Evolutionary conservation across 2,888 invertebrate species (phyloP).

Genomic region (Zygothrica quintamaculata): DNA sequence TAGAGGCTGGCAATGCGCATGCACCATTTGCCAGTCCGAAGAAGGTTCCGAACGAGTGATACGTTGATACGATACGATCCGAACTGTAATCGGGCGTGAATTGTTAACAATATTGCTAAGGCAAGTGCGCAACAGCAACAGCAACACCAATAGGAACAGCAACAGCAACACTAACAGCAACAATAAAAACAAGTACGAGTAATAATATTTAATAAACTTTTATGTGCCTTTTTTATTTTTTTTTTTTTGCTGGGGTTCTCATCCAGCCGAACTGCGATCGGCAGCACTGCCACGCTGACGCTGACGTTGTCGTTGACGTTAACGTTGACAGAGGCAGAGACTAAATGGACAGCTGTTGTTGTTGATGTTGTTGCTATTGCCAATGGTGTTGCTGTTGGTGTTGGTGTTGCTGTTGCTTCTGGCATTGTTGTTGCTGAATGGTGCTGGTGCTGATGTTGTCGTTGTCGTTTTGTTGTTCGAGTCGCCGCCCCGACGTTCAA

Average conservation of each 20-base stretch:
- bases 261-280: slow-evolving; percentile 43
- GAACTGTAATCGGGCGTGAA: slow-evolving; percentile 64
- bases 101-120: slow-evolving; percentile 81
- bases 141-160: slow-evolving; percentile 26
- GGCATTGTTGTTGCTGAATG: too few species aligned
- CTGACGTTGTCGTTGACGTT: not conserved
- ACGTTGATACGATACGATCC: slow-evolving; percentile 33
- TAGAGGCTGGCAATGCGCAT: slow-evolving; percentile 40
- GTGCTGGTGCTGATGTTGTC: slow-evolving; percentile 8
- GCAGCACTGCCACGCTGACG: slow-evolving; percentile 28
- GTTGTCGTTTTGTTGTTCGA: slow-evolving; percentile 24
- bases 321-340: slow-evolving; percentile 10
- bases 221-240: too few species aligned
- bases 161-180: slow-evolving; percentile 30
- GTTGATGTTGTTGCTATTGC: slow-evolving; percentile 1
- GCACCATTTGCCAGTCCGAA: slow-evolving; percentile 20
- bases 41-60: slow-evolving; percentile 27
- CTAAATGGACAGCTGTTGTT: slow-evolving; percentile 18
- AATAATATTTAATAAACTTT: slow-evolving; percentile 77
- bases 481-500: slow-evolving; percentile 62
- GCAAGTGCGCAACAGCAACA: slow-evolving; percentile 49
- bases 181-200: slow-evolving; percentile 39
- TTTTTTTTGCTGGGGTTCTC: slow-evolving; percentile 33
- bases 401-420: slow-evolving; percentile 17
- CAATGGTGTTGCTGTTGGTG: slow-evolving; percentile 8